Base-by-base conservation (phyloP, 92 coral and sea anemone genomes). In the Micromussa lordhowensis region DNA sequence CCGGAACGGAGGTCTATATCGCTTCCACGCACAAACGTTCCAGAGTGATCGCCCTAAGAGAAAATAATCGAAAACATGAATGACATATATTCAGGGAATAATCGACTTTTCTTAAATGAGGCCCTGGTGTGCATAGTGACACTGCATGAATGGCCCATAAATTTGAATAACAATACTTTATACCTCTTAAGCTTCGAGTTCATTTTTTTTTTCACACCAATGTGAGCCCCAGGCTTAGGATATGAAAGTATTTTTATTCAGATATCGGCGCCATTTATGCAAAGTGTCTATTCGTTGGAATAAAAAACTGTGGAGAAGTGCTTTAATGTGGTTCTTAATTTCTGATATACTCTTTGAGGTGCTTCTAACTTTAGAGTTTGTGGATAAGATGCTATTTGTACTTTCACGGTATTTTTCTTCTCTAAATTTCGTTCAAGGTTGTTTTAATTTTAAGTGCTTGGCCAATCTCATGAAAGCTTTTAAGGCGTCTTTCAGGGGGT, bases 1-100 rank as follows among this genome's bases (percentile, higher is more conserved):
- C 99, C 99, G 10, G 94, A 84, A 61, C 90, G 91, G 13, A 88
- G 84, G 78, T 98, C 94, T 30, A 98, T 80, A 88, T 98, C 99
- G 31, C 90, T 91, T n/a, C 99, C 99, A 35, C 99, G 95, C 51
- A 96, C 95, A 70, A 98, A 98, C 21, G 99, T 96, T 11, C 99
- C 99, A 75, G 88, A 93, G 76, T 91, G 96, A 35, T 98, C 98
- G 26, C 94, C 93, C 99, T 97, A 36, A 19, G 82, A 64, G 4
- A 26, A 68, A 21, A 31, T 18, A 31, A 15, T 9, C 21, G 4
- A 53, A n/a, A 22, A 4, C 17, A 29, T 12, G 28, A 28, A 44
- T 44, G 51, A 8, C 51, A 44, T 6, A 40, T 9, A 44, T 71
- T 68, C 36, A 26, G 17, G 18, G 1, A 28, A 26, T 28, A 68